Evolutionary conservation across 2,888 invertebrate species (phyloP).

Genomic region (Sepiola atlantica): DNA sequence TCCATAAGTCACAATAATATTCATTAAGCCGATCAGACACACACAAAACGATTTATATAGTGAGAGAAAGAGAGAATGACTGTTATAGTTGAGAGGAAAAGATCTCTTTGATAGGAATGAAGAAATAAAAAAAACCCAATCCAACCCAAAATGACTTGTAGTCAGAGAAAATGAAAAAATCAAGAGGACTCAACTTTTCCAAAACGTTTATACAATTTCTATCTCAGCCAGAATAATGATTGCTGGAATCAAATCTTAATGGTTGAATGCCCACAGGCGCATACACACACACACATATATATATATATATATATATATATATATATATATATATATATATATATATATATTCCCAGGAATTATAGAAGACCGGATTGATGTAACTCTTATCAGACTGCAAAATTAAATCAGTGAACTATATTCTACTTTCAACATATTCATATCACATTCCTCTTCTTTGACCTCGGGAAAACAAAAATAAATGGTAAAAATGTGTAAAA

Average conservation of each 20-base stretch:
- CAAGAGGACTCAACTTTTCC: neutral
- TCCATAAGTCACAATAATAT: too few relatives aligned
- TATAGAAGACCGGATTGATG: too few relatives aligned
- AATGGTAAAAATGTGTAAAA: too few relatives aligned
- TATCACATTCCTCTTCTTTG: too few relatives aligned
- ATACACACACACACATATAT: neutral
- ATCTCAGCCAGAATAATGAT: neutral
- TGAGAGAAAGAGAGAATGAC: neutral
- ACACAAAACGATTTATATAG: neutral
- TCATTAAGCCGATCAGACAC: too few relatives aligned
- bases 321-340: too few relatives aligned
- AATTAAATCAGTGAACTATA: too few relatives aligned
- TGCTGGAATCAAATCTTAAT: neutral
- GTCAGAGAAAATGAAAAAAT: neutral
- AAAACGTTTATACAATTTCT: neutral
- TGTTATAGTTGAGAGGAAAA: neutral
- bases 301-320: too few relatives aligned
- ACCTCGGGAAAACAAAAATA: too few relatives aligned
- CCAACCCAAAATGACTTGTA: neutral
- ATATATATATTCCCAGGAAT: too few relatives aligned
- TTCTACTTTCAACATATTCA: too few relatives aligned
- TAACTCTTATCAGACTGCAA: too few relatives aligned
- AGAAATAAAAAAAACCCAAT: neutral
- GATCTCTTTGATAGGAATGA: neutral
- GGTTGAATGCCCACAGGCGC: neutral